Evolutionary conservation across 2,888 invertebrate species (phyloP).

Genomic region (Liposcelis brunnea): DNA sequence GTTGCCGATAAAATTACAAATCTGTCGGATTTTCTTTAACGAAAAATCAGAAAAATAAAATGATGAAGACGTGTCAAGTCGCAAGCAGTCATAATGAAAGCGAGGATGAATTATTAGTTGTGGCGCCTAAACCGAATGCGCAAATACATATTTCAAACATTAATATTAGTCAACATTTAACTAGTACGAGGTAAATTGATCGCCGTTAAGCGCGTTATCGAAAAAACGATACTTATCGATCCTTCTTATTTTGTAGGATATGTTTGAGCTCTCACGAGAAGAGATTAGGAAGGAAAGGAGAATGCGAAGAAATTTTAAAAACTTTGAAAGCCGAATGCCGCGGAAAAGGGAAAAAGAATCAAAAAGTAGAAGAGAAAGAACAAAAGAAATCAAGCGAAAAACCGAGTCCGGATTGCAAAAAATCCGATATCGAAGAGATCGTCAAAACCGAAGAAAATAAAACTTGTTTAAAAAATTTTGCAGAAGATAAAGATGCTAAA

Average conservation of each 20-base stretch:
- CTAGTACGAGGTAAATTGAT: conserved; percentile 30
- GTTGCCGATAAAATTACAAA: conserved; percentile 8
- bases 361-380: conserved; percentile 27
- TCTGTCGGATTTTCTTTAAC: not conserved
- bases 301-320: conserved; percentile 29
- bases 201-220: too few species aligned
- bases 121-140: conserved; percentile 39
- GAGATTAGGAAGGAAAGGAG: conserved; percentile 39
- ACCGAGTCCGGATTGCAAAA: conserved; percentile 36
- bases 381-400: conserved; percentile 36
- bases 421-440: conserved; percentile 30
- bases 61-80: conserved; percentile 2
- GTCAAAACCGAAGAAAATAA: conserved; percentile 19
- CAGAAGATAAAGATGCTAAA: conserved; percentile 24
- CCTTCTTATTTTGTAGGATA: conserved; percentile 34
- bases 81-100: conserved; percentile 6
- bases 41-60: not conserved
- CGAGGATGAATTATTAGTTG: conserved; percentile 23
- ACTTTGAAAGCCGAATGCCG: conserved; percentile 13
- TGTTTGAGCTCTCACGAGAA: conserved; percentile 61
- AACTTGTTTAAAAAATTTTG: too few species aligned
- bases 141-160: conserved; percentile 53
- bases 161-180: conserved; percentile 56
- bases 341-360: conserved; percentile 10
- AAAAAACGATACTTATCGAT: not conserved